Percentiles rank a stretch among this genome's conserved stretches.
Conservation (phyloP, 23 tunicate genomes). For the Botrylloides violaceus region DNA sequence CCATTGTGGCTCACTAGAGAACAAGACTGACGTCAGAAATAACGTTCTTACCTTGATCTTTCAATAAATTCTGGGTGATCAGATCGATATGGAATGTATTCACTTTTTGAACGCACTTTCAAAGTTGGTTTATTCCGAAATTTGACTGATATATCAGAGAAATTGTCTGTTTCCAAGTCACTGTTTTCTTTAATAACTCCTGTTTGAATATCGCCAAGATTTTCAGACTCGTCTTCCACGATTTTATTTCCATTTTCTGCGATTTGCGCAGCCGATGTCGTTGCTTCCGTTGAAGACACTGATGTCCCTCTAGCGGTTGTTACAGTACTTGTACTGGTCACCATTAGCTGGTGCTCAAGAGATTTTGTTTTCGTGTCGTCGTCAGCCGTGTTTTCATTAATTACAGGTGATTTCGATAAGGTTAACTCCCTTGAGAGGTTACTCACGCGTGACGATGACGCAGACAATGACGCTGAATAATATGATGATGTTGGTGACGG, state of each 20-base stretch:
- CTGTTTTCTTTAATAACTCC: background rate
- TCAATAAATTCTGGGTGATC: background rate
- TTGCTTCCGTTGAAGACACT: background rate
- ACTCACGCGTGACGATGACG: conserved; percentile 44
- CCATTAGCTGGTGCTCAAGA: background rate
- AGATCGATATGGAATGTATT: conserved; percentile 15
- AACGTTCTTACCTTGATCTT: background rate
- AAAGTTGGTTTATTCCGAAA: conserved; percentile 1
- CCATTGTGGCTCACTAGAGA: too few species aligned
- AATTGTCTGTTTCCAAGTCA: background rate
- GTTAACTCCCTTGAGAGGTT: conserved; percentile 15
- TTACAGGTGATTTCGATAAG: background rate
- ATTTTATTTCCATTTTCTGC: background rate
- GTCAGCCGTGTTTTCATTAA: background rate
- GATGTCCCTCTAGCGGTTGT: conserved; percentile 8
- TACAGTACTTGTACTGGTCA: background rate
- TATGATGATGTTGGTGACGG: conserved; percentile 72
- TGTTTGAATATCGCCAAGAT: background rate
- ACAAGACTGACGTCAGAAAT: too few species aligned
- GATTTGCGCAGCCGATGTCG: background rate
- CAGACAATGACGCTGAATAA: conserved; percentile 42
- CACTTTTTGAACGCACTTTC: conserved; percentile 17
- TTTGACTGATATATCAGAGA: conserved; percentile 6
- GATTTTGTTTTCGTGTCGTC: background rate
- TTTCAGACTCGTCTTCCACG: background rate